phyloP scores from a whole-genome alignment of 2,113 vertebrate genomes.

The Xiphorhynchus elegans region DNA sequence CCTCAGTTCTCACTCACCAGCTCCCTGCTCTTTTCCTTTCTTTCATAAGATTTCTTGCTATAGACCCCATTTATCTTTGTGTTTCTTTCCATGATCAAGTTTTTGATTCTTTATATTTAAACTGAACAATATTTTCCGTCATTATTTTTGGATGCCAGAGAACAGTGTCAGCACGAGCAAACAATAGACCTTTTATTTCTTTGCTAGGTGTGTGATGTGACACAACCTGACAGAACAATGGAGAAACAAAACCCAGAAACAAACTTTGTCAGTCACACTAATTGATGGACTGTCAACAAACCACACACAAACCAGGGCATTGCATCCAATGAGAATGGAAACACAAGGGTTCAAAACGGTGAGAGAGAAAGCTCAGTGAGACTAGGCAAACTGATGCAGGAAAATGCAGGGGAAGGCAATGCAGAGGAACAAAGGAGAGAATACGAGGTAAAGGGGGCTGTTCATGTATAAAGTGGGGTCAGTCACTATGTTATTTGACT shows the following conservation, averaged over 20 bases:
- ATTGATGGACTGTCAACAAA: neutral
- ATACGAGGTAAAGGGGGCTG: neutral
- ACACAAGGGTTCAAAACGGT: neutral
- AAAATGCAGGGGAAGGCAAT: neutral
- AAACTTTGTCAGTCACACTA: neutral
- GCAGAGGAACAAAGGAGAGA: neutral
- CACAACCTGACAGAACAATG: neutral
- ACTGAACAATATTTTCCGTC: neutral
- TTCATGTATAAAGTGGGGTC: neutral
- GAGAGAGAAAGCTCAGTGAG: fast-evolving
- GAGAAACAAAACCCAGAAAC: neutral
- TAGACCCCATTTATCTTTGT: neutral
- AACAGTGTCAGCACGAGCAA: neutral
- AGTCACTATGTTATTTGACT: neutral
- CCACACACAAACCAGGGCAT: neutral
- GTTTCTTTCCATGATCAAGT: neutral
- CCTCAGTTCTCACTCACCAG: neutral
- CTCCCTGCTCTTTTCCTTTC: neutral
- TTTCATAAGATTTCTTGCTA: neutral
- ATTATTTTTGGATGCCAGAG: neutral
- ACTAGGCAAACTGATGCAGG: neutral
- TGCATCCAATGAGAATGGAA: neutral
- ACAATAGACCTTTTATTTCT: neutral
- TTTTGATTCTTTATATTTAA: neutral
- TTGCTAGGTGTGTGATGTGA: fast-evolving